Evolutionary conservation across 2,797 vertebrate genomes (phyloP).

Genomic region (Gymnothorax reevesii): DNA sequence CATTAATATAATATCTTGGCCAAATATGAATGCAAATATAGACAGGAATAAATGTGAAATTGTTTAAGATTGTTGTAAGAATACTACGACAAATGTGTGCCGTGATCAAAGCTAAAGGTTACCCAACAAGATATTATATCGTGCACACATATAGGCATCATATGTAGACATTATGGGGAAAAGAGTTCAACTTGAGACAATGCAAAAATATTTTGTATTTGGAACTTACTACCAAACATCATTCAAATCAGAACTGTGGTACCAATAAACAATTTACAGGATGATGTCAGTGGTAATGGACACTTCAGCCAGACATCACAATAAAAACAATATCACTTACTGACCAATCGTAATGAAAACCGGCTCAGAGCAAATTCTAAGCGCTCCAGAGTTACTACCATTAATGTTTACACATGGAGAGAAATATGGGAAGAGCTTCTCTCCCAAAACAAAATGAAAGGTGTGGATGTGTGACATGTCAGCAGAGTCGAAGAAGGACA

Average conservation of each 20-base stretch:
- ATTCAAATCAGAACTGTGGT: neutral
- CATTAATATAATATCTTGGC: too few species aligned
- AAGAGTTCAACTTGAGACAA: neutral
- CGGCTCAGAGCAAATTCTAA: constrained; percentile 18
- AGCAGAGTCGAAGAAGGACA: constrained; percentile 52
- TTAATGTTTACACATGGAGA: neutral
- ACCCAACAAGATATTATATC: too few species aligned
- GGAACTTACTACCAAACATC: neutral
- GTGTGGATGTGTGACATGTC: constrained; percentile 5
- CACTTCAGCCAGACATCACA: neutral
- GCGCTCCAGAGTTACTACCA: constrained; percentile 38
- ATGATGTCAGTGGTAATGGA: neutral
- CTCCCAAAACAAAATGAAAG: constrained; percentile 41
- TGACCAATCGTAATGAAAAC: neutral
- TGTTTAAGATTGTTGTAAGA: too few species aligned
- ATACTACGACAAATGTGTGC: too few species aligned
- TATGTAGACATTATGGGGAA: too few species aligned
- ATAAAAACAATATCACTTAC: neutral
- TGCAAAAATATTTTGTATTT: neutral
- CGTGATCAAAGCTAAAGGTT: too few species aligned
- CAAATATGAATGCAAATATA: too few species aligned
- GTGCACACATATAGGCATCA: too few species aligned
- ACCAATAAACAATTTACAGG: neutral
- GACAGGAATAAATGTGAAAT: too few species aligned
- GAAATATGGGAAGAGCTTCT: constrained; percentile 56